Evolutionary conservation across 2,113 vertebrate species (phyloP).

Genomic region (Apus apus): DNA sequence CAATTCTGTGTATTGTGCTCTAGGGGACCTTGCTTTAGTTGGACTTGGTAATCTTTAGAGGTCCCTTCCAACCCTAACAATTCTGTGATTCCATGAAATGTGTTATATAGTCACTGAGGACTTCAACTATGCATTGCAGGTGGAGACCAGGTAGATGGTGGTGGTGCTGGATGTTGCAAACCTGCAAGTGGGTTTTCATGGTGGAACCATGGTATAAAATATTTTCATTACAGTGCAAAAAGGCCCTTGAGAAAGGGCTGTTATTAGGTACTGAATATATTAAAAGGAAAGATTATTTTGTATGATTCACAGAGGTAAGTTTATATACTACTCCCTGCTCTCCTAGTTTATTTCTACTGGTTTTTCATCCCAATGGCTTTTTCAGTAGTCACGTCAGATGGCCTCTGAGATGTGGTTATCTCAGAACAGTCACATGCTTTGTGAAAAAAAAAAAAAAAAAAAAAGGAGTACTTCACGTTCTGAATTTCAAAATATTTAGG

Average conservation of each 20-base stretch:
- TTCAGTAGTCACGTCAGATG: constrained; percentile 43
- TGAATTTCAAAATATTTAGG: constrained; percentile 43
- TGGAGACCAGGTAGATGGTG: not conserved
- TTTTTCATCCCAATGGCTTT: constrained; percentile 51
- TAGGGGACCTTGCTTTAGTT: too few species aligned
- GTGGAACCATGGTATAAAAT: not conserved
- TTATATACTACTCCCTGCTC: constrained; percentile 52
- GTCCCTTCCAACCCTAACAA: too few species aligned
- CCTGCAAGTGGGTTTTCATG: not conserved
- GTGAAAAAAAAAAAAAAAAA: constrained; percentile 66
- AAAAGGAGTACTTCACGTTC: constrained; percentile 46
- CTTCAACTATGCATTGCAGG: not conserved
- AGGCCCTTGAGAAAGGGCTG: constrained; percentile 4
- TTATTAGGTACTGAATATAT: constrained; percentile 68
- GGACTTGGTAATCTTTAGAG: too few species aligned
- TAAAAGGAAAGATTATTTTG: constrained; percentile 62
- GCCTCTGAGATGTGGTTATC: constrained; percentile 34
- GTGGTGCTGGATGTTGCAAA: not conserved
- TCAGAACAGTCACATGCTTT: constrained; percentile 26
- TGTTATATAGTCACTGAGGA: not conserved
- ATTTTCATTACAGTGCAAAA: not conserved
- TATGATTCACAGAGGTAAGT: constrained; percentile 66
- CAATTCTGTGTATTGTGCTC: too few species aligned
- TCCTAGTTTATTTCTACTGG: constrained; percentile 66
- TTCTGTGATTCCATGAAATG: not conserved